These are phyloP conservation scores for Pegoplata infirma DNA, from an alignment of 2,888 invertebrate species.

Conservation along the genomic window DNA sequence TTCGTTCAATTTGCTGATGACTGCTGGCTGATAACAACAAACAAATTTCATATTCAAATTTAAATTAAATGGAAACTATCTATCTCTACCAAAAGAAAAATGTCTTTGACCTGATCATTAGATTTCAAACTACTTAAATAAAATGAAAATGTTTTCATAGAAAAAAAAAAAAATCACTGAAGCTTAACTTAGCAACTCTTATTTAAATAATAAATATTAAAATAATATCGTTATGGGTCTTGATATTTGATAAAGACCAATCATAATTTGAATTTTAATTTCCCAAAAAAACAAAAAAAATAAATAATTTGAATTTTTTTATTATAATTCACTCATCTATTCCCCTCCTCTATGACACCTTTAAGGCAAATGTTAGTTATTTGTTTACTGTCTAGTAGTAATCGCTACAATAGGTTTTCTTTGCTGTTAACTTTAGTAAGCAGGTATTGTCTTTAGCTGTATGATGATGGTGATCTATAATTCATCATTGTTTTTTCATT, in stretches of 20 bases:
- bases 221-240: constrained; percentile 31
- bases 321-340: constrained; percentile 5
- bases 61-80: constrained; percentile 4
- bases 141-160: constrained; percentile 20
- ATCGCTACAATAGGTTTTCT: constrained; percentile 47
- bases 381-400: neutral
- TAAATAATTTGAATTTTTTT: no score
- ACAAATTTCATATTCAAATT: constrained; percentile 35
- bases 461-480: constrained; percentile 49
- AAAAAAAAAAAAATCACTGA: constrained; percentile 52
- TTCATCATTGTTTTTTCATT: constrained; percentile 53
- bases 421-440: neutral
- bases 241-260: constrained; percentile 49
- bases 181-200: constrained; percentile 33
- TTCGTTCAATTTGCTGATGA: constrained; percentile 45
- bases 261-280: constrained; percentile 55
- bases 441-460: constrained; percentile 15
- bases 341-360: constrained; percentile 53
- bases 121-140: constrained; percentile 27
- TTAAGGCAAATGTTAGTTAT: neutral
- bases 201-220: neutral
- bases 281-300: constrained; percentile 6
- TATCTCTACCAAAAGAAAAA: constrained; percentile 16
- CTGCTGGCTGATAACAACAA: constrained; percentile 57
- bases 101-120: constrained; percentile 57